Evolutionary conservation across 2,113 vertebrate species (phyloP).

Genomic region (Rhodinocichla rosea): DNA sequence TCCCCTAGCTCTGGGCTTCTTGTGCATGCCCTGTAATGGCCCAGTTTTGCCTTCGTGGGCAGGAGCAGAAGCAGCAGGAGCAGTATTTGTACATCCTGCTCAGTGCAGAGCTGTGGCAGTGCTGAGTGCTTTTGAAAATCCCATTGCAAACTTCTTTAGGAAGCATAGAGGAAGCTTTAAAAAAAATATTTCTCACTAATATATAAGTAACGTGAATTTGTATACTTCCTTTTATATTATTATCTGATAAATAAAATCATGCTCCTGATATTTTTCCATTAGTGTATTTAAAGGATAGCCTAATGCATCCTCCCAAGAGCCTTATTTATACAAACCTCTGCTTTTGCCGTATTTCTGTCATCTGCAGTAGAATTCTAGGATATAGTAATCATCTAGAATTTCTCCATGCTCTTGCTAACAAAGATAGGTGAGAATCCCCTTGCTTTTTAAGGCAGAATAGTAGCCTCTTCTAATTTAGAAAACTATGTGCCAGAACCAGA

Average conservation of each 20-base stretch:
- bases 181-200: background rate
- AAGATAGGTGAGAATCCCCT: background rate
- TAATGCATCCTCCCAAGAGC: background rate
- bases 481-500: conserved; percentile 42
- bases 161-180: background rate
- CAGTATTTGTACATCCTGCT: accelerated
- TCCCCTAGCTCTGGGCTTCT: background rate
- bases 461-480: conserved; percentile 44
- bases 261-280: background rate
- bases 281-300: background rate
- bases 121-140: background rate
- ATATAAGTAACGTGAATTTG: background rate
- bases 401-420: background rate
- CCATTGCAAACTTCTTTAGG: background rate
- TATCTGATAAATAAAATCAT: background rate
- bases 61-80: background rate
- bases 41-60: background rate
- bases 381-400: background rate
- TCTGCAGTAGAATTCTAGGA: background rate
- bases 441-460: background rate
- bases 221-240: background rate
- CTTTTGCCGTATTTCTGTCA: background rate
- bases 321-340: background rate
- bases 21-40: background rate
- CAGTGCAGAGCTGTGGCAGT: background rate